These are phyloP conservation scores for Polyergus mexicanus DNA, from an alignment of 1,140 invertebrate species.

Conservation along the genomic window DNA sequence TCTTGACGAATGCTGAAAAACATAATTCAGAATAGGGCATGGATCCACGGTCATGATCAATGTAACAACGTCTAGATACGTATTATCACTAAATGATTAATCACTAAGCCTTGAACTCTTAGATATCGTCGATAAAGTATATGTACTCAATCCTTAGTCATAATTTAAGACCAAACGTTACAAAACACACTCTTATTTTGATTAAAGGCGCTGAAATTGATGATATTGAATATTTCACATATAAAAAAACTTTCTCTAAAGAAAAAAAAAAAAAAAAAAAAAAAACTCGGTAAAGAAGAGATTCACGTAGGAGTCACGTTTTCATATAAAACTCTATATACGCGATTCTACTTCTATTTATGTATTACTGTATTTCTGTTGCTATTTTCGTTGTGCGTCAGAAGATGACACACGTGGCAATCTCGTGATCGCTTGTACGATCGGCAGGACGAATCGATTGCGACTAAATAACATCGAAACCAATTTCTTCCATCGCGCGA, in stretches of 20 bases:
- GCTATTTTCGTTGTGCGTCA: no score
- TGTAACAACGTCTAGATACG: neutral
- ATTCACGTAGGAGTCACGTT: no score
- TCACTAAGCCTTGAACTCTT: neutral
- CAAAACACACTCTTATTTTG: neutral
- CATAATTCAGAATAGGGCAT: slow-evolving; percentile 81
- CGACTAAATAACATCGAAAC: slow-evolving; percentile 43
- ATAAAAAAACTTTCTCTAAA: neutral
- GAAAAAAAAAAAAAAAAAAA: neutral
- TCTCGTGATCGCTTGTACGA: neutral
- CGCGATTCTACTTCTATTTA: no score
- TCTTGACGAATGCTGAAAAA: slow-evolving; percentile 83
- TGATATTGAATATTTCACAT: no score
- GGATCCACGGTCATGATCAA: slow-evolving; percentile 75
- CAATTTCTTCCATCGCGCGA: slow-evolving; percentile 48
- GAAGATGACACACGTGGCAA: no score
- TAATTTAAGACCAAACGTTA: neutral
- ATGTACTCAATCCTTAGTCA: neutral
- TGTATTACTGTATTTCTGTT: no score
- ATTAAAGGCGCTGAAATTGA: neutral
- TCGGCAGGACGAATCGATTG: slow-evolving; percentile 44
- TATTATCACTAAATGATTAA: neutral
- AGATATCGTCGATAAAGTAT: neutral
- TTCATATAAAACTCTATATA: no score
- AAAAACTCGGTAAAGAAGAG: neutral